Evolutionary conservation across 1,140 invertebrate genomes (phyloP), one percentile per base, ranked within the genome.

Genomic region (Agrypnia vestita): DNA sequence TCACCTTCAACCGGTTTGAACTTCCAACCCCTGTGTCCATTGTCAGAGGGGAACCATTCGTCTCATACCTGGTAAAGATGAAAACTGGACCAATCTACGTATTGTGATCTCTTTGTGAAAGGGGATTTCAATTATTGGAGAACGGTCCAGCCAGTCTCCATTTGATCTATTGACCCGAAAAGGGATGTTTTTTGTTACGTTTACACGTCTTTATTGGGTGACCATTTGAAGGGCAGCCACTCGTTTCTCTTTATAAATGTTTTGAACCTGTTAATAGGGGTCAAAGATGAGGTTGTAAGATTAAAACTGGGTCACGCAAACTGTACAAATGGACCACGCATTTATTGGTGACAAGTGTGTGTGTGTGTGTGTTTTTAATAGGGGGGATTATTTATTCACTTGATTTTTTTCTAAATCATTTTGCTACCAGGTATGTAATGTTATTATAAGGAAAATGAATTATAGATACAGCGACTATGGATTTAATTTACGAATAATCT

Each of bases 81-180:
- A 49, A 49, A 71, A 71, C 46, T 71, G 67, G 67, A 71, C 67
- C 46, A 49, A 15, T 21, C 43, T 47, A n/a, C 25, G 1, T 6
- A 35, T 47, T 71, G 46, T 47, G 7, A 71, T 19, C 13, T 49
- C 44, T 21, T 47, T 4, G 10, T 12, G n/a, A 43, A 64, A 64
- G 25, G 35, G 35, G 21, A n/a, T 19, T 9, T 19, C 11, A 6
- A 19, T 12, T n/a, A n/a, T n/a, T 8, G 64, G 67, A 17, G 15
- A 47, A n/a, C 9, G 67, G 67, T 71, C 67, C 67, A 71, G 43
- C 11, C 67, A 71, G 67, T 9, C 67, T 71, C 67, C 67, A 17
- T 71, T 47, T 71, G 46, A 71, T 44, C 67, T 25, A 15, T 47
- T 15, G 21, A 71, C 67, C 67, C n/a, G 0, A 9, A n/a, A 1